Base-by-base conservation (phyloP, 2,888 invertebrate genomes). In the Pinctada fucata region DNA sequence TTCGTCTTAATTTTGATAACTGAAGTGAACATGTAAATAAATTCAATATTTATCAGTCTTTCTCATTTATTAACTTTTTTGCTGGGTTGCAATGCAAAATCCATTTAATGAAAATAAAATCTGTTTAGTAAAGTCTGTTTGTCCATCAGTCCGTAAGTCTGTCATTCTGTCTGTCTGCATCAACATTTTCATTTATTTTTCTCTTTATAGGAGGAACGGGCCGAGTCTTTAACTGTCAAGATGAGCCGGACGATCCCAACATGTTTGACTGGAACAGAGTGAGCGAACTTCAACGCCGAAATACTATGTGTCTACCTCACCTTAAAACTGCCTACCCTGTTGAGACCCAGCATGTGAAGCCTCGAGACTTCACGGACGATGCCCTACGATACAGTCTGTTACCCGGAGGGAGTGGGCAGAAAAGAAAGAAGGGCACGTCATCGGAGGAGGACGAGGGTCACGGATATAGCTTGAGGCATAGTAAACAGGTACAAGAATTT, bases 291-390 rank as follows among this genome's bases (percentile, higher is more conserved):
- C 90, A 91, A 80, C 83, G 92, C 16, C 85, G 93, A 8, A 93
- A 93, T 82, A 92, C 92, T 0, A 87, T 93, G 47, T 92, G 92
- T 79, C 88, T 89, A 5, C 92, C 93, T 0, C 93, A 93, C 85
- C 83, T 93, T 73, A 91, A 90, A 77, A 89, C 91, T 0, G 88
- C 91, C 4, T 93, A 93, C 81, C 92, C 92, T 0, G 89, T 93
- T 3, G 93, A 93, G 84, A 89, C 88, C 8, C 91, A 91, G 83
- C 80, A 79, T 3, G 81, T 78, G 50, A 76, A 82, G 10, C 83
- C 83, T 3, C 31, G 52, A 47, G 52, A 47, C n/a, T 67, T 52
- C 72, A 71, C 65, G 13, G 76, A 73, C n/a, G 65, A 73, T 4
- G 73, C 73, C 8, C 50, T 73, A 13, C 45, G 73, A 10, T 64